phyloP scores from a whole-genome alignment of 2,888 invertebrate species.

The Neoascia interrupta region DNA sequence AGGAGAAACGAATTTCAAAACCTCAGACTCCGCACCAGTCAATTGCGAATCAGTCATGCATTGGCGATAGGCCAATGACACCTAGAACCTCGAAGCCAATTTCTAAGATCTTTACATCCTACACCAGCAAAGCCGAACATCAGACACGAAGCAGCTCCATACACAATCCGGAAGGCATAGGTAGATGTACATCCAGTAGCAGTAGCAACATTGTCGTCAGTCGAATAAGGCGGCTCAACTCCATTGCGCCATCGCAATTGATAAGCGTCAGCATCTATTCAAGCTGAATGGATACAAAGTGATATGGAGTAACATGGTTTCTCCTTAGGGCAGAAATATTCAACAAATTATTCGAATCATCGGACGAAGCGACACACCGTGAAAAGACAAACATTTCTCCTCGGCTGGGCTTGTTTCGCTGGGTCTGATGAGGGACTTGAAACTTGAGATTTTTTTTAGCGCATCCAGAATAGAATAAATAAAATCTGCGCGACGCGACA shows the following conservation, averaged over 20 bases:
- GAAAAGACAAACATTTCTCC: constrained; percentile 45
- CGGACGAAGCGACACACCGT: constrained; percentile 56
- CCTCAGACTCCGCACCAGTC: constrained; percentile 11
- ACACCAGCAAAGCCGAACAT: not conserved
- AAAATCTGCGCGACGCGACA: constrained; percentile 19
- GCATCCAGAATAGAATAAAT: not conserved
- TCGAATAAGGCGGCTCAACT: constrained; percentile 6
- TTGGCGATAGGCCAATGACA: constrained; percentile 28
- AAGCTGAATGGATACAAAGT: constrained; percentile 39
- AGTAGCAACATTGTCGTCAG: constrained; percentile 31
- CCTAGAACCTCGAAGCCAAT: constrained; percentile 26
- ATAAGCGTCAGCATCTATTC: constrained; percentile 37
- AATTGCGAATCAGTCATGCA: constrained; percentile 22
- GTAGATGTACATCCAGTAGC: too few species aligned
- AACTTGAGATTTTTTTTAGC: constrained; percentile 28
- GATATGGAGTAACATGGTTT: constrained; percentile 29
- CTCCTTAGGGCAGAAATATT: not conserved
- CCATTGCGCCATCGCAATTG: constrained; percentile 34
- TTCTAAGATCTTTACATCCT: not conserved
- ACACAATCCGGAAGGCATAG: too few species aligned
- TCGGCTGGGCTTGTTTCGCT: too few species aligned
- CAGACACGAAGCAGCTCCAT: too few species aligned
- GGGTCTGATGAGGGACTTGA: constrained; percentile 17
- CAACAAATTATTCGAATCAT: constrained; percentile 2
- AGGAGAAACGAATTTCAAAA: constrained; percentile 7